Evolutionary conservation across 1,140 invertebrate species (phyloP), one percentile per base, ranked within the genome.

Genomic region (Halyomorpha halys): DNA sequence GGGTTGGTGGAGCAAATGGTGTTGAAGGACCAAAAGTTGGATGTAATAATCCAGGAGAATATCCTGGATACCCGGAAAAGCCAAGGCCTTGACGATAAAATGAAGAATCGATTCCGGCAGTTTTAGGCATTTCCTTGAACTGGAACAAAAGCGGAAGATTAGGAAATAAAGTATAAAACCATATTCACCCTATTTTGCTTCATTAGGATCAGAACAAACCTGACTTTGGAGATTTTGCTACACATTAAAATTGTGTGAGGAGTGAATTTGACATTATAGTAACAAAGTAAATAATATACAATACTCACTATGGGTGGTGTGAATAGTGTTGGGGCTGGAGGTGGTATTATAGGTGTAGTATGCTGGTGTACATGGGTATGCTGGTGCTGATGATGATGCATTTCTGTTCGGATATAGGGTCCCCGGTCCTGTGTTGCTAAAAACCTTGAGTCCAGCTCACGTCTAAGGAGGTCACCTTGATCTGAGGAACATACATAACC

Each of bases 341-440:
- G 81, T 45, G 78, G 81, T 59, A 80, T 72, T 61, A 82, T 72
- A 19, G 83, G 80, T 69, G 82, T 80, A 71, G 86, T 83, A 70
- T 89, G 89, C 74, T 91, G 90, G 79, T 94, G 91, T 67, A 93
- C 86, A 75, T 94, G 91, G 25, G 89, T 90, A 74, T 91, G 89
- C 70, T 91, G 89, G 76, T 92, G 89, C 73, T 92, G 89, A 79
- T 92, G 90, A 77, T 92, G 90, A 75, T 92, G 90, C 82, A 91
- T 86, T 75, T 92, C 89, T 14, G 86, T 87, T 68, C 90, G 82
- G 68, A 89, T 77, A 73, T 86, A 91, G 19, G 86, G 83, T 65
- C 70, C 76, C 73, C 25, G 77, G 68, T 87, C 85, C 70, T 86
- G 84, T 6, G 85, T 84, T 14, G 85, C 87, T 69, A 97, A 78